Evolutionary conservation across 2,797 vertebrate species (phyloP).

Genomic region (Diplodus sargus): DNA sequence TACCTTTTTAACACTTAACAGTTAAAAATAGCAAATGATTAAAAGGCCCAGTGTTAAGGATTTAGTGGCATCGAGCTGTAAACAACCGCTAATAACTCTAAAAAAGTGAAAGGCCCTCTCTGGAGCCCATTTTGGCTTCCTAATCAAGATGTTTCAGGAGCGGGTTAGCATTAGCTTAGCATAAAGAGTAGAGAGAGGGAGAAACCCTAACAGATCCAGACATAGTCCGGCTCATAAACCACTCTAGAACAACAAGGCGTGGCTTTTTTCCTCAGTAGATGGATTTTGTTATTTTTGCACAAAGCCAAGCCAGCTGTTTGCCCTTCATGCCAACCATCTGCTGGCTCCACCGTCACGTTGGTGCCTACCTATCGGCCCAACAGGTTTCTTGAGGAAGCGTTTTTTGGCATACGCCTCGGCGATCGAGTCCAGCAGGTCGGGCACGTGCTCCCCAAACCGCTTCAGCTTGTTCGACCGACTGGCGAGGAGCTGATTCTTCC

Average conservation of each 20-base stretch:
- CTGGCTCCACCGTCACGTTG: not conserved
- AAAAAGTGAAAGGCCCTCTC: no score
- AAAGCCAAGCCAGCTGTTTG: not conserved
- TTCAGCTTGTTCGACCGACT: conserved; percentile 80
- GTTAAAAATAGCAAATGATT: not conserved
- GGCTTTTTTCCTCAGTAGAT: no score
- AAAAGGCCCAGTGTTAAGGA: no score
- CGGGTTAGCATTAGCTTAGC: no score
- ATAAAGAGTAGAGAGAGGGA: no score
- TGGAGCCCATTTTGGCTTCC: no score
- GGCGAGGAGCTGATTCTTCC: conserved; percentile 77
- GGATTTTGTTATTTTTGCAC: not conserved
- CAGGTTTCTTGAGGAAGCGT: conserved; percentile 55
- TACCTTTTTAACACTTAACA: not conserved
- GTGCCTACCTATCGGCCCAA: conserved; percentile 66
- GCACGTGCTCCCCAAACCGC: conserved; percentile 70
- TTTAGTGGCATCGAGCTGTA: no score
- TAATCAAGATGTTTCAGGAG: no score
- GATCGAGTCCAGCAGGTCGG: conserved; percentile 53
- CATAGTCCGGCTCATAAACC: no score
- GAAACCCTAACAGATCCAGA: no score
- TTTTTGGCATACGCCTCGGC: conserved; percentile 36
- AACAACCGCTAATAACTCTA: no score
- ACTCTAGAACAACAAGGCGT: no score
- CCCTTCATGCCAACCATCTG: not conserved